phyloP scores from a whole-genome alignment of 1,140 invertebrate genomes.

The Condylostylus longicornis region DNA sequence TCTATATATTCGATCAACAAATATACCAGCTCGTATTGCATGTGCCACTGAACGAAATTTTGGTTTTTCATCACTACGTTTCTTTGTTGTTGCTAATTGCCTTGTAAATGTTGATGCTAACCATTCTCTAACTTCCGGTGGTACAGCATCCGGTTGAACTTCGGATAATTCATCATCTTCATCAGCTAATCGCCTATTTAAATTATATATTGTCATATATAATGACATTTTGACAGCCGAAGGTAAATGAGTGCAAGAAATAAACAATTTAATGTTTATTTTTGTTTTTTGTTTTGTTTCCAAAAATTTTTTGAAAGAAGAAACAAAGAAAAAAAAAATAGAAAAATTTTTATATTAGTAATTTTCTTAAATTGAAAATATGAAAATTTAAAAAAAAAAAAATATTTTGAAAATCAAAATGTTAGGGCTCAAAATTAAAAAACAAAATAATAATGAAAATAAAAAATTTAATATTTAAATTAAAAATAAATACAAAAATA shows the following conservation, averaged over 20 bases:
- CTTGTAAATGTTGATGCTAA: conserved; percentile 93
- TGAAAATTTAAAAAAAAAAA: too few relatives aligned
- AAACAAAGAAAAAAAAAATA: conserved; percentile 5
- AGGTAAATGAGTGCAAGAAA: conserved; percentile 1
- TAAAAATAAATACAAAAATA: too few relatives aligned
- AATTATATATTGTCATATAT: conserved; percentile 11
- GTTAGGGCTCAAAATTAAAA: too few relatives aligned
- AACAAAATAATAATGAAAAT: too few relatives aligned
- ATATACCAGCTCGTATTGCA: conserved; percentile 91
- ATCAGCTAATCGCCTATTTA: conserved; percentile 52
- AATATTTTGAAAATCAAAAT: too few relatives aligned
- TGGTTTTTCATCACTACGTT: conserved; percentile 62
- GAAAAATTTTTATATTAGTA: too few relatives aligned
- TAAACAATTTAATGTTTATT: conserved; percentile 1
- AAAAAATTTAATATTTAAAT: too few relatives aligned
- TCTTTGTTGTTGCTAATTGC: conserved; percentile 58
- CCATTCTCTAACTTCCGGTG: conserved; percentile 92
- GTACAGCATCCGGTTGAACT: conserved; percentile 89
- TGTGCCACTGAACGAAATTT: conserved; percentile 93
- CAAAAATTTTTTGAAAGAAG: neutral
- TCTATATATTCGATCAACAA: conserved; percentile 91
- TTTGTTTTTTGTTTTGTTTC: conserved; percentile 1
- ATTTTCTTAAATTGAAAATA: too few relatives aligned
- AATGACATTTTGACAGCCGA: neutral
- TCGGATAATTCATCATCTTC: conserved; percentile 90